These are phyloP conservation scores for Coregonus sp. DNA, from an alignment of 2,797 vertebrate genomes.

Conservation along the genomic window DNA sequence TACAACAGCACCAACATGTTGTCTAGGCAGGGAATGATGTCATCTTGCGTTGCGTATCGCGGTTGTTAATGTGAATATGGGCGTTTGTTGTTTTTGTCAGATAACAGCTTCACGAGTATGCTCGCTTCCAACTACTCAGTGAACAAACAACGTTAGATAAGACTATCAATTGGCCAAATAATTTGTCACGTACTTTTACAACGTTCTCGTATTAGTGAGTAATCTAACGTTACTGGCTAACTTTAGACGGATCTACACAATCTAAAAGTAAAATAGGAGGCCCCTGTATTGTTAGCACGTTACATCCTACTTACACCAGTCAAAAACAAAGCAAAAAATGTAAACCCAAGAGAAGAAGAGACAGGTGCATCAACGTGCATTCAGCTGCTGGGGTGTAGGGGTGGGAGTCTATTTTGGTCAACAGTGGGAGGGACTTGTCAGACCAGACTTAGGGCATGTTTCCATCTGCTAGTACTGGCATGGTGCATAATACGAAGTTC, in stretches of 20 bases:
- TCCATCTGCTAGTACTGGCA: background rate
- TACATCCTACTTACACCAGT: background rate
- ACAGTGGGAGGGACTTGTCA: constrained; percentile 60
- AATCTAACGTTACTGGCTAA: background rate
- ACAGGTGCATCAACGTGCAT: constrained; percentile 73
- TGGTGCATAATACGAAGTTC: background rate
- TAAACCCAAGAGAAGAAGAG: constrained; percentile 57
- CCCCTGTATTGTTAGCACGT: background rate
- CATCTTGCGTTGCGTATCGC: background rate
- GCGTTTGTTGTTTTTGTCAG: background rate
- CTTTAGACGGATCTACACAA: background rate
- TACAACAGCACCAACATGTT: constrained; percentile 22
- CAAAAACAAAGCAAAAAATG: constrained; percentile 44
- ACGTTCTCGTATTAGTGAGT: background rate
- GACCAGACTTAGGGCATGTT: constrained; percentile 10
- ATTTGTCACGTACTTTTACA: background rate
- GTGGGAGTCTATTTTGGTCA: constrained; percentile 76
- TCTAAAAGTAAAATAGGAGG: background rate
- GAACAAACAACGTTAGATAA: background rate
- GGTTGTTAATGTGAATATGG: background rate
- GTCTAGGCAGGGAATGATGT: constrained; percentile 23
- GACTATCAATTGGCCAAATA: background rate
- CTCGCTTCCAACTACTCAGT: background rate
- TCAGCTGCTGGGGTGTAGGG: constrained; percentile 69
- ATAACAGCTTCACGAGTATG: background rate